A percentile compares a stretch with the other conserved stretches of the same genome.
phyloP scores from a whole-genome alignment of 2,113 vertebrate genomes.

The Epinephelus fuscoguttatus region DNA sequence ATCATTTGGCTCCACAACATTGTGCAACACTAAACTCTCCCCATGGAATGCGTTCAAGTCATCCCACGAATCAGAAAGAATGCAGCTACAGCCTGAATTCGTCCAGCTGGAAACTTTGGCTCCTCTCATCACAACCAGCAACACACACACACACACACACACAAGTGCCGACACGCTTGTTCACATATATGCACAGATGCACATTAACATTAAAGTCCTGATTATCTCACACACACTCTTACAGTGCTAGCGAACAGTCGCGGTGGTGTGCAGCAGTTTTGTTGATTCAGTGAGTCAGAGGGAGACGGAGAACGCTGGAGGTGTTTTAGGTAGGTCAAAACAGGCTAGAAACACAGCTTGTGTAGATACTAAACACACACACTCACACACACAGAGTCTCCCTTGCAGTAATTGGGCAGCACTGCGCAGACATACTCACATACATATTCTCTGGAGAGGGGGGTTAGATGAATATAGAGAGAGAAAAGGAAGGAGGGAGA shows the following conservation, averaged over 20 bases:
- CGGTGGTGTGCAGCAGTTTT: conserved; percentile 53
- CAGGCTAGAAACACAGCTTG: conserved; percentile 60
- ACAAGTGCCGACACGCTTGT: conserved; percentile 39
- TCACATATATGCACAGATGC: conserved; percentile 43
- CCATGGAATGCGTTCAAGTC: conserved; percentile 17
- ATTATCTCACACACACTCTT: conserved; percentile 28
- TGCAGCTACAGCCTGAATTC: conserved; percentile 16
- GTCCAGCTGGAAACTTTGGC: conserved; percentile 29
- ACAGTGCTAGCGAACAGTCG: conserved; percentile 15
- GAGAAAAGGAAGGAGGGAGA: conserved; percentile 41
- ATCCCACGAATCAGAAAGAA: conserved; percentile 33
- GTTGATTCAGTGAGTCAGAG: conserved; percentile 78
- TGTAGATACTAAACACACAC: conserved; percentile 63
- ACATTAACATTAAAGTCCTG: conserved; percentile 43
- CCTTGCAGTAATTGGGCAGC: conserved; percentile 80
- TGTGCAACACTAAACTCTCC: conserved; percentile 36
- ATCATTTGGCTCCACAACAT: conserved; percentile 7
- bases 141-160: not conserved
- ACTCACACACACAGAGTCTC: conserved; percentile 44
- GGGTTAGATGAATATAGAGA: conserved; percentile 71
- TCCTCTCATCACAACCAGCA: conserved; percentile 17
- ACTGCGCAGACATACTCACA: conserved; percentile 67
- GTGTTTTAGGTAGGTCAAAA: conserved; percentile 79
- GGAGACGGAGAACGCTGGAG: conserved; percentile 72
- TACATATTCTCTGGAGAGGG: conserved; percentile 73